Conservation (phyloP, 2,797 vertebrate genomes). For the Cheirogaleus major region DNA sequence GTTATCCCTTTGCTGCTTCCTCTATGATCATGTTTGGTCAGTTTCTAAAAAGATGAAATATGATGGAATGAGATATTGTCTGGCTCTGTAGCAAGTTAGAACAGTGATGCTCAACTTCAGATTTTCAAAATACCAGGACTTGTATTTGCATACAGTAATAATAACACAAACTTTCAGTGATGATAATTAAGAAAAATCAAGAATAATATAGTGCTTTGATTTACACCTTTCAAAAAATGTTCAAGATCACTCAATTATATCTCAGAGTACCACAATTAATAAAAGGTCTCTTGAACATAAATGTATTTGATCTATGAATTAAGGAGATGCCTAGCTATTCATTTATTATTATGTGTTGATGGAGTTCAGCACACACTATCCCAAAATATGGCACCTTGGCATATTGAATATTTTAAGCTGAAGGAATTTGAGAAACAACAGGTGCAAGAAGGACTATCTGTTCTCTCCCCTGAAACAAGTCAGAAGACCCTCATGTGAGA, state of each 20-base stretch:
- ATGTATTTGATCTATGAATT: background rate
- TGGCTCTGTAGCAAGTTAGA: background rate
- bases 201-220: background rate
- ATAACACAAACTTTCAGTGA: background rate
- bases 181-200: background rate
- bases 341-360: background rate
- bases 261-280: background rate
- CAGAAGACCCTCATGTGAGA: too few species aligned
- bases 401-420: background rate
- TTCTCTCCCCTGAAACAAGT: background rate
- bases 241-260: slow-evolving; percentile 19
- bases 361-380: background rate
- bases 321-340: background rate
- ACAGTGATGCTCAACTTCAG: background rate
- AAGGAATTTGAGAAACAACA: background rate
- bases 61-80: background rate
- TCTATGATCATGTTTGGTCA: background rate
- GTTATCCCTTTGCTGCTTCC: background rate
- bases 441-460: background rate
- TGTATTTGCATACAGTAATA: background rate
- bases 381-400: background rate
- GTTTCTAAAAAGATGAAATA: slow-evolving; percentile 40
- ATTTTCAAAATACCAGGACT: slow-evolving; percentile 24
- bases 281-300: background rate
- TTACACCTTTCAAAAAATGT: background rate